phyloP scores from a whole-genome alignment of 2,113 vertebrate genomes.

The Tinamus guttatus region DNA sequence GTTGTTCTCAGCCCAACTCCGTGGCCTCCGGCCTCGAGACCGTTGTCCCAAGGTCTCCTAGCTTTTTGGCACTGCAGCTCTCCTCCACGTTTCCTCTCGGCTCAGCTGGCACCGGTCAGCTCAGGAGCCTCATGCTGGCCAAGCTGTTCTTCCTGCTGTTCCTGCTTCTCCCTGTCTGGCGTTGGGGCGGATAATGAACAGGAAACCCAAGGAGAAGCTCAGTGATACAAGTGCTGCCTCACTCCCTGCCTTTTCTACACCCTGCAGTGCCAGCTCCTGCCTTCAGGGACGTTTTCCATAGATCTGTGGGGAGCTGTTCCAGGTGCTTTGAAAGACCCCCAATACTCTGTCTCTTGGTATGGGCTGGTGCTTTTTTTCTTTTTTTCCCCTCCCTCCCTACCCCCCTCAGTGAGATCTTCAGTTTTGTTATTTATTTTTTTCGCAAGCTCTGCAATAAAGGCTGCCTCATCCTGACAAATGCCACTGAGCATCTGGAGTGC shows the following conservation, averaged over 20 bases:
- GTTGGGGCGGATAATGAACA: constrained; percentile 21
- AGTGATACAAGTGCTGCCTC: neutral
- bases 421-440: constrained; percentile 50
- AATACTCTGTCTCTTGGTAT: constrained; percentile 20
- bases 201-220: neutral
- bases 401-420: constrained; percentile 14
- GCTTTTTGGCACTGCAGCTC: neutral
- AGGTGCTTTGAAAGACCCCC: neutral
- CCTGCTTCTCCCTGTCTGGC: neutral
- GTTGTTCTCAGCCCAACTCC: too few species aligned
- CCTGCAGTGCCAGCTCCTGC: neutral
- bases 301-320: neutral
- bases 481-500: constrained; percentile 74
- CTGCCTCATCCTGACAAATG: constrained; percentile 64
- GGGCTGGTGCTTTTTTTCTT: neutral
- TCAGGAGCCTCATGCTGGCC: neutral
- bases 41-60: neutral
- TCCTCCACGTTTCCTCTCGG: neutral
- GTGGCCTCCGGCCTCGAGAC: too few species aligned
- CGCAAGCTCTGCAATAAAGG: constrained; percentile 63
- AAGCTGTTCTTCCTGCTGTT: neutral
- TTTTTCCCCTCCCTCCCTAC: too few species aligned
- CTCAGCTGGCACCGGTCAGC: neutral
- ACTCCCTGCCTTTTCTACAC: neutral
- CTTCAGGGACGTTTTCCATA: neutral